These are phyloP conservation scores for Luperina testacea DNA, from an alignment of 2,888 invertebrate species.

Conservation along the genomic window DNA sequence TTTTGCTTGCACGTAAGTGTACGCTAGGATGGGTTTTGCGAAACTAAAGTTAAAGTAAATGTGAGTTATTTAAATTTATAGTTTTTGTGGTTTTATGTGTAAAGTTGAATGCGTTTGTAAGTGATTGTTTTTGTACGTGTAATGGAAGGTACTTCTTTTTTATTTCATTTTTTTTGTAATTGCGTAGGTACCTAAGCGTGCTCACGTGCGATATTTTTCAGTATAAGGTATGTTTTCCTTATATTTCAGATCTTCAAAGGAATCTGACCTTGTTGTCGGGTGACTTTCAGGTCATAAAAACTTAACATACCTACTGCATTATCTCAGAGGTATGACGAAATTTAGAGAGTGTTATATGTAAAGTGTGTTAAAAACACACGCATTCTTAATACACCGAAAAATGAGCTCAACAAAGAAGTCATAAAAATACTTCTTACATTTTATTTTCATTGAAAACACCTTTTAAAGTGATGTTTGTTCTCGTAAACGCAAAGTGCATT, in stretches of 20 bases:
- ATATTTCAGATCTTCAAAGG: background rate
- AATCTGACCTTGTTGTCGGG: background rate
- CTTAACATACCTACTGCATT: constrained; percentile 8
- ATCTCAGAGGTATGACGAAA: constrained; percentile 32
- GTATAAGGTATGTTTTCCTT: background rate
- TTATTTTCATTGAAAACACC: constrained; percentile 53
- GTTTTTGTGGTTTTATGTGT: constrained; percentile 59
- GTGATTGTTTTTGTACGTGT: constrained; percentile 50
- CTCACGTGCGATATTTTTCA: background rate
- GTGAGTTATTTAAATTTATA: constrained; percentile 57
- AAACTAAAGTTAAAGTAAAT: constrained; percentile 53
- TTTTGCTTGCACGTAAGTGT: constrained; percentile 63
- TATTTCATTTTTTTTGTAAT: constrained; percentile 5
- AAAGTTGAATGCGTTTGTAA: constrained; percentile 46
- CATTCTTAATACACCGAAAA: constrained; percentile 36
- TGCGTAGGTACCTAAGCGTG: background rate
- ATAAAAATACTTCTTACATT: constrained; percentile 40
- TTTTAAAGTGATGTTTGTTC: constrained; percentile 54
- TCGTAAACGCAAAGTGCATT: constrained; percentile 64
- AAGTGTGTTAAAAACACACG: constrained; percentile 34
- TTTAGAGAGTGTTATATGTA: constrained; percentile 20
- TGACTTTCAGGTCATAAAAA: background rate
- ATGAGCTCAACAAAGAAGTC: constrained; percentile 45
- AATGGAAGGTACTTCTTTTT: constrained; percentile 8
- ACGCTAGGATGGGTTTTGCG: constrained; percentile 53